phyloP scores from a whole-genome alignment of 2,888 invertebrate species.

The Phengaris arion region DNA sequence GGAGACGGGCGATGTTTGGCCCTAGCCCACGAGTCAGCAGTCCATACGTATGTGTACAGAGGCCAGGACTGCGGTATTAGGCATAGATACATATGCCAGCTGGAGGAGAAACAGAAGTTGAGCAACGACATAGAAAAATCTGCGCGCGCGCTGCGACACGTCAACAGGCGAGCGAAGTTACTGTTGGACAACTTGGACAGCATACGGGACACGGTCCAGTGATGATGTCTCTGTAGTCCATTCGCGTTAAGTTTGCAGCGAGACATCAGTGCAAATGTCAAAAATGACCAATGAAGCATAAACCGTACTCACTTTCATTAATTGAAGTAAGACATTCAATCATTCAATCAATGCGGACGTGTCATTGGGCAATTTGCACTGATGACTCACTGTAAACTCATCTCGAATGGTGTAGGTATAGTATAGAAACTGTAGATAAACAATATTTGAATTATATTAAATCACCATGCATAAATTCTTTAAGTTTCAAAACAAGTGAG shows the following conservation, averaged over 20 bases:
- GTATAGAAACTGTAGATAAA: neutral
- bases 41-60: slow-evolving; percentile 81
- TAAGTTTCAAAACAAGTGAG: neutral
- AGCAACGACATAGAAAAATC: slow-evolving; percentile 82
- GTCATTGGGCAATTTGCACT: too few species aligned
- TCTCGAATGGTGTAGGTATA: neutral
- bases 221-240: neutral
- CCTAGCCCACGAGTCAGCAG: slow-evolving; percentile 81
- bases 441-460: too few species aligned
- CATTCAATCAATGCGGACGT: too few species aligned
- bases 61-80: slow-evolving; percentile 86
- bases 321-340: too few species aligned
- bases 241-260: too few species aligned
- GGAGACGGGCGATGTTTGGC: slow-evolving; percentile 87
- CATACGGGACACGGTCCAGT: neutral
- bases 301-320: too few species aligned
- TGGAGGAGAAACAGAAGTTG: slow-evolving; percentile 77
- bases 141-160: slow-evolving; percentile 47
- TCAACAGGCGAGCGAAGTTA: slow-evolving; percentile 20
- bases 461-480: neutral
- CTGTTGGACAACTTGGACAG: neutral
- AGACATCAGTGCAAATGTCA: too few species aligned
- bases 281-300: too few species aligned
- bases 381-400: neutral
- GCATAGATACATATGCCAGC: slow-evolving; percentile 86